Percentiles rank a stretch among this genome's conserved stretches.
phyloP scores from a whole-genome alignment of 2,797 vertebrate species.

The Aphelocoma californica region DNA sequence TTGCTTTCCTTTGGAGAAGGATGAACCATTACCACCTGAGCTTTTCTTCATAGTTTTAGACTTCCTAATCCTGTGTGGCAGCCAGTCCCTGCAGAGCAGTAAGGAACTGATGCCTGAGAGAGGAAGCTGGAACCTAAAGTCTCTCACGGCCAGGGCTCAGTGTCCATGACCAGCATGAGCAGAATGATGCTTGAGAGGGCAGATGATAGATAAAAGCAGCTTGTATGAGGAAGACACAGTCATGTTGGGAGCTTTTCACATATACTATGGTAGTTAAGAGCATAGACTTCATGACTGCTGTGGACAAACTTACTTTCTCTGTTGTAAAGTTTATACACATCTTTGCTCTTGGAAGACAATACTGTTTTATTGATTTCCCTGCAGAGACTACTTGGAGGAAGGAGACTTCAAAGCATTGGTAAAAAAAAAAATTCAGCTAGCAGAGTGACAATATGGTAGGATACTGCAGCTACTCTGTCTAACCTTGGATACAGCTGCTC shows the following conservation, averaged over 20 bases:
- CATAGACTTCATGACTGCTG: background rate
- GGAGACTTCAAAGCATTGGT: background rate
- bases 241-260: background rate
- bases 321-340: background rate
- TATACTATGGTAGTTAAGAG: background rate
- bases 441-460: background rate
- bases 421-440: background rate
- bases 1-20: background rate
- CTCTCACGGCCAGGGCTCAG: background rate
- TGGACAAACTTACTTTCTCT: background rate
- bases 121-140: background rate
- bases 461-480: background rate
- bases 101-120: background rate
- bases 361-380: background rate
- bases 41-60: background rate
- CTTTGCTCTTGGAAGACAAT: background rate
- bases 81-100: background rate
- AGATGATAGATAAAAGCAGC: background rate
- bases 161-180: background rate
- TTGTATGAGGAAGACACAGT: background rate
- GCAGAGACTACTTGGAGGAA: slow-evolving; percentile 14
- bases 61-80: background rate
- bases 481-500: background rate
- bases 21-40: background rate
- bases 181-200: background rate